phyloP scores from a whole-genome alignment of 2,888 invertebrate genomes.

The Tachina fera region DNA sequence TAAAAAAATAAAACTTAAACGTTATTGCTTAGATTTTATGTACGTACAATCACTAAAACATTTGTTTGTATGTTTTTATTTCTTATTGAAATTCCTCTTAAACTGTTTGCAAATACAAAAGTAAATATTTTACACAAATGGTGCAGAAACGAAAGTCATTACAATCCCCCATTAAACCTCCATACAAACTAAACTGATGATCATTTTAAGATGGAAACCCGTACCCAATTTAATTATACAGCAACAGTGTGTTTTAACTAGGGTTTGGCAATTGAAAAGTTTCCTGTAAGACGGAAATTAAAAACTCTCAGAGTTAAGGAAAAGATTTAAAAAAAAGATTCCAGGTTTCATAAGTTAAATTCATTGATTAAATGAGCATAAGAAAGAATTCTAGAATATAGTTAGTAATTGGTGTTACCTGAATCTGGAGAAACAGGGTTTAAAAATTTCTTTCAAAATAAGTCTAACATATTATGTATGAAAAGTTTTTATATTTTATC shows the following conservation, averaged over 20 bases:
- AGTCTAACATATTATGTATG: too few species aligned
- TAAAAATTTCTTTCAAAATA: too few species aligned
- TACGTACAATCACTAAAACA: too few species aligned
- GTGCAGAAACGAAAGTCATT: not conserved
- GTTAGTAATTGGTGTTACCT: too few species aligned
- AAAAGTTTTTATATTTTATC: too few species aligned
- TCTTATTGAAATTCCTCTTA: not conserved
- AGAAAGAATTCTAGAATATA: too few species aligned
- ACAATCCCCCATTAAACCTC: slow-evolving; percentile 52
- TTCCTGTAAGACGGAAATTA: not conserved
- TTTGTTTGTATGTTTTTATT: not conserved
- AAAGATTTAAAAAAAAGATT: not conserved
- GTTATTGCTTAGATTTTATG: not conserved
- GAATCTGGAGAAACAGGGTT: too few species aligned
- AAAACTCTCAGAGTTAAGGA: not conserved
- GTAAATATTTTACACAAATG: not conserved
- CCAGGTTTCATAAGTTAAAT: too few species aligned
- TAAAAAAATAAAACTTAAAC: slow-evolving; percentile 8
- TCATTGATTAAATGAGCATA: too few species aligned
- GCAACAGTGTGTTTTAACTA: too few species aligned
- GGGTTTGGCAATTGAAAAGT: not conserved
- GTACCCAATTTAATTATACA: too few species aligned
- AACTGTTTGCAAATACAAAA: not conserved
- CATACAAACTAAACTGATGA: slow-evolving; percentile 51
- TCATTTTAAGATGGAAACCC: slow-evolving; percentile 33